These are phyloP conservation scores for Nautilus pompilius DNA, from an alignment of 1,140 invertebrate genomes.

Conservation along the genomic window DNA sequence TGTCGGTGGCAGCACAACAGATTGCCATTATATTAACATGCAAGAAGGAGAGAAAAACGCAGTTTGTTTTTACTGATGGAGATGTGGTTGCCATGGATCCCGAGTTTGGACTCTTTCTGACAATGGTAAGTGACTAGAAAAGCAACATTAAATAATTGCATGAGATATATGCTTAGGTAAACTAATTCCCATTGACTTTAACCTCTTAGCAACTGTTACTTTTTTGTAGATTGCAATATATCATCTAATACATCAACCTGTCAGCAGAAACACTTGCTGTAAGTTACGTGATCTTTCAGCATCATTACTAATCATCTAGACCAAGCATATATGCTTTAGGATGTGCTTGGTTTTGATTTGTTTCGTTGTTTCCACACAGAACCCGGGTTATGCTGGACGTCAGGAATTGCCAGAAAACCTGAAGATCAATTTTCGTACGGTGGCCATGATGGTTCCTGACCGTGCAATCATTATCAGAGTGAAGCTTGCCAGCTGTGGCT, in stretches of 20 bases:
- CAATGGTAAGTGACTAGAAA: conserved; percentile 89
- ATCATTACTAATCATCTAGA: too few relatives aligned
- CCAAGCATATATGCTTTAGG: too few relatives aligned
- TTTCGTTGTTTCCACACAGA: conserved; percentile 59
- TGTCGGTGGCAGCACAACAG: conserved; percentile 95
- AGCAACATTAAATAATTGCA: too few relatives aligned
- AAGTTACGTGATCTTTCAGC: too few relatives aligned
- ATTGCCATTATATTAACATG: conserved; percentile 90
- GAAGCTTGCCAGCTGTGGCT: conserved; percentile 93
- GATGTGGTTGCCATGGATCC: conserved; percentile 90
- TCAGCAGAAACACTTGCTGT: too few relatives aligned
- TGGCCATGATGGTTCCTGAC: conserved; percentile 99
- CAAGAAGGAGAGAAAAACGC: conserved; percentile 84
- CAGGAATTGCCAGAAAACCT: conserved; percentile 97
- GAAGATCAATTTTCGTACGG: conserved; percentile 96
- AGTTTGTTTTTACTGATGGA: conserved; percentile 91
- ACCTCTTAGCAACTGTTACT: neutral
- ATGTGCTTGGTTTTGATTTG: neutral
- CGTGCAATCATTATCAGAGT: conserved; percentile 95
- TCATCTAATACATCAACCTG: too few relatives aligned
- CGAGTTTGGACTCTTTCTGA: conserved; percentile 96
- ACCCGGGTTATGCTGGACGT: conserved; percentile 93
- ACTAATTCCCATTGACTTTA: neutral
- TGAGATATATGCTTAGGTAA: too few relatives aligned
- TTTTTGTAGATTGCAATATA: too few relatives aligned